Evolutionary conservation across 1,140 invertebrate genomes (phyloP).

Genomic region (Drosophila athabasca): DNA sequence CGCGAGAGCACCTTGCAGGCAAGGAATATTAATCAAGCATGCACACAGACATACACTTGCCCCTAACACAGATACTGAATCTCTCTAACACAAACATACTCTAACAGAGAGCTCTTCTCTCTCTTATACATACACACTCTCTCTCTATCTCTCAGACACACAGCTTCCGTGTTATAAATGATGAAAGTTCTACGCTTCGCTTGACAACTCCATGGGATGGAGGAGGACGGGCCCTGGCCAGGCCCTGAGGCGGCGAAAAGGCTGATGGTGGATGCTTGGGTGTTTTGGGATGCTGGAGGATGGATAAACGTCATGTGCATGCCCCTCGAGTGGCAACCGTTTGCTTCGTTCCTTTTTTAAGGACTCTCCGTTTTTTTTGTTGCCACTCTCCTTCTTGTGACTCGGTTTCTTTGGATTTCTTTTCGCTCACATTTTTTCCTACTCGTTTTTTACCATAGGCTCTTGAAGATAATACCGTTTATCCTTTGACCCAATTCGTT

Average conservation of each 20-base stretch:
- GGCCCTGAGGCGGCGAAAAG: neutral
- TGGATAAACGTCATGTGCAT: slow-evolving; percentile 5
- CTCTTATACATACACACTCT: slow-evolving; percentile 4
- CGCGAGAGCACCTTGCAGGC: slow-evolving; percentile 67
- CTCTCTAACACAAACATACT: slow-evolving; percentile 24
- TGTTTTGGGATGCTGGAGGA: slow-evolving; percentile 19
- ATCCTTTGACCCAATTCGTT: slow-evolving; percentile 81
- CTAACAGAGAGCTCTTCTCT: neutral
- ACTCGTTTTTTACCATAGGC: slow-evolving; percentile 52
- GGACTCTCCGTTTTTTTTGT: slow-evolving; percentile 40
- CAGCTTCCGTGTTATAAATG: slow-evolving; percentile 77
- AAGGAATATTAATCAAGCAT: slow-evolving; percentile 64
- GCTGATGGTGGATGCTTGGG: slow-evolving; percentile 1
- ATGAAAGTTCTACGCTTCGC: slow-evolving; percentile 70
- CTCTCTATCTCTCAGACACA: slow-evolving; percentile 14
- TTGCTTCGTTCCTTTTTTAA: slow-evolving; percentile 55
- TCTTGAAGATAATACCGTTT: slow-evolving; percentile 78
- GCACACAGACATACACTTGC: slow-evolving; percentile 37
- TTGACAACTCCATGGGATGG: slow-evolving; percentile 52
- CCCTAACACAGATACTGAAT: slow-evolving; percentile 23
- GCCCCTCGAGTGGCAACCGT: slow-evolving; percentile 67
- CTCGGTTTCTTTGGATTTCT: slow-evolving; percentile 34
- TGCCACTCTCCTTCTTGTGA: slow-evolving; percentile 19
- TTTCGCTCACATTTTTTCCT: slow-evolving; percentile 5
- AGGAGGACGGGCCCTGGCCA: neutral